phyloP scores from a whole-genome alignment of 2,888 invertebrate genomes.

The Drosophila kambysellisi region DNA sequence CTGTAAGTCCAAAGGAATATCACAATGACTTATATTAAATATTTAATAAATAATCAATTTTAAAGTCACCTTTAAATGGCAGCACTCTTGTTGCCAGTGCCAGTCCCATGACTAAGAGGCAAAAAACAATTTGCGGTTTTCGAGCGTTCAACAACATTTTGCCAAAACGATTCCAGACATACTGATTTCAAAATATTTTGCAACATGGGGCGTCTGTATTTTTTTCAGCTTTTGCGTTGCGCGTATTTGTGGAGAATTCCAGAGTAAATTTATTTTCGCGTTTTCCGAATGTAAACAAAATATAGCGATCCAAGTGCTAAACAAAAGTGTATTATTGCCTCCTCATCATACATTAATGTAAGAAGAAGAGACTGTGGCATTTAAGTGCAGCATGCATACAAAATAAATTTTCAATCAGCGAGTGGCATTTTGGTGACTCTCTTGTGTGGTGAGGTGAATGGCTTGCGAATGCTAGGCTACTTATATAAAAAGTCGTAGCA shows the following conservation, averaged over 20 bases:
- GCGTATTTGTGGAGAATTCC: neutral
- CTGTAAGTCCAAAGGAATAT: neutral
- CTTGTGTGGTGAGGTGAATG: too few species aligned
- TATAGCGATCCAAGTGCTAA: neutral
- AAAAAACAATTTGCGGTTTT: conserved; percentile 10
- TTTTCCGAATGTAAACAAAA: neutral
- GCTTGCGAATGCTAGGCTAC: too few species aligned
- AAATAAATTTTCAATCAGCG: neutral
- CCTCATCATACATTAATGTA: neutral
- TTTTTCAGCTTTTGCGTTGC: neutral
- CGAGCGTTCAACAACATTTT: conserved; percentile 16
- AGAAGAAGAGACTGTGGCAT: neutral
- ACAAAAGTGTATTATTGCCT: neutral
- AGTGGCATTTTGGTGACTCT: neutral
- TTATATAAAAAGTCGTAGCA: too few species aligned
- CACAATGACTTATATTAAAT: too few species aligned
- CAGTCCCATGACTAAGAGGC: conserved; percentile 9
- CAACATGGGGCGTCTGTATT: neutral
- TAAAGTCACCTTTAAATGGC: neutral
- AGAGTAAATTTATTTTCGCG: neutral
- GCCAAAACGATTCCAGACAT: neutral
- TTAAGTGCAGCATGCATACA: neutral
- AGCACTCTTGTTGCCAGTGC: neutral
- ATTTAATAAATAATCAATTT: neutral
- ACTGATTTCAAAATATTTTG: conserved; percentile 4